These are phyloP conservation scores for Leptura quadrifasciata DNA, from an alignment of 2,888 invertebrate genomes.

Conservation along the genomic window DNA sequence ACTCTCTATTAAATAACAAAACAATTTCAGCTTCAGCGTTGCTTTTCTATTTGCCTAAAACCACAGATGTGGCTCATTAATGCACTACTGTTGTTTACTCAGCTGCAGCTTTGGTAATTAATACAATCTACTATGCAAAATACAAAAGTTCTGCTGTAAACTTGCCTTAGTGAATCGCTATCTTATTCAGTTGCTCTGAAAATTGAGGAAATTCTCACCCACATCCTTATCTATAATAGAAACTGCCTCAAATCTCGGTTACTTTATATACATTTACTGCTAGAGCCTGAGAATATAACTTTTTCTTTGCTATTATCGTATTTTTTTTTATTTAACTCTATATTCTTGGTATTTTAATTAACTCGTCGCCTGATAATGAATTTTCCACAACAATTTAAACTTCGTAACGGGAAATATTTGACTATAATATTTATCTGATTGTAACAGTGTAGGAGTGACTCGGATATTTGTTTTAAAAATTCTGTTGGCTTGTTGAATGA, in stretches of 20 bases:
- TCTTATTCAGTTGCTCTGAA: conserved; percentile 18
- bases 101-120: conserved; percentile 43
- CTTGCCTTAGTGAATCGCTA: conserved; percentile 9
- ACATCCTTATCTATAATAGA: not conserved
- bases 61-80: conserved; percentile 54
- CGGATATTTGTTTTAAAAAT: too few relatives aligned
- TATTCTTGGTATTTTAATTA: too few relatives aligned
- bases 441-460: too few relatives aligned
- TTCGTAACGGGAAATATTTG: too few relatives aligned
- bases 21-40: conserved; percentile 7
- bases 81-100: conserved; percentile 50
- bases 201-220: conserved; percentile 10
- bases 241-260: not conserved
- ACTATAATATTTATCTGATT: too few relatives aligned
- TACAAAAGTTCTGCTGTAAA: conserved; percentile 26
- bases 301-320: not conserved
- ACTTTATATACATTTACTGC: not conserved
- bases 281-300: not conserved
- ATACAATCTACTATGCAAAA: conserved; percentile 45
- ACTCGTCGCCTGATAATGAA: too few relatives aligned
- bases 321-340: too few relatives aligned
- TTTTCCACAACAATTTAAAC: too few relatives aligned
- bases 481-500: too few relatives aligned
- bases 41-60: conserved; percentile 15
- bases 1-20: conserved; percentile 28